Percentiles rank a stretch among this genome's conserved stretches.
phyloP scores from a whole-genome alignment of 2,113 vertebrate species.

The Columbina picui region DNA sequence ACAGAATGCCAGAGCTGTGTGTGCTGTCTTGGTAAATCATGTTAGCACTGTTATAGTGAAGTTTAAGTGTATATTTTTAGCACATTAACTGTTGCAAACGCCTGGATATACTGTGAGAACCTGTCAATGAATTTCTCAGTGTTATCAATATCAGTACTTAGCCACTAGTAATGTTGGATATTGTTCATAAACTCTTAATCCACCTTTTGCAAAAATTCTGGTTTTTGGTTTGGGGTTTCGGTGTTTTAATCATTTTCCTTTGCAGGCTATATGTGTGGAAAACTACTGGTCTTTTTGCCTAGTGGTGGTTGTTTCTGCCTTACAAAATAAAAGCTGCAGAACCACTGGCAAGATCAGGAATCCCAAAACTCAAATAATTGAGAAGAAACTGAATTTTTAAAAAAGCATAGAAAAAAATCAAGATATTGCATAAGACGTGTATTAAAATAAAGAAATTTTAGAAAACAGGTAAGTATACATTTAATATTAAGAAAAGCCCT shows the following conservation, averaged over 20 bases:
- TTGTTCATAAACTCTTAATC: neutral
- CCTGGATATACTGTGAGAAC: neutral
- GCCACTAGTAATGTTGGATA: neutral
- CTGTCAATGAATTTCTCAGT: neutral
- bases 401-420: neutral
- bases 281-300: neutral
- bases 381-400: neutral
- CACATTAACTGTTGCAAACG: neutral
- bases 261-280: neutral
- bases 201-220: neutral
- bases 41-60: neutral
- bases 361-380: neutral
- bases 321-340: neutral
- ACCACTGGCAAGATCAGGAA: neutral
- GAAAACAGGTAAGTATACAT: neutral
- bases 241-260: neutral
- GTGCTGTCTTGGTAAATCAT: neutral
- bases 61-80: neutral
- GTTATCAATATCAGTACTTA: neutral
- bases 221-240: fast-evolving
- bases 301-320: neutral
- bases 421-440: neutral
- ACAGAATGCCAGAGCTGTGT: neutral
- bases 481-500: neutral
- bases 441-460: neutral